Conservation (phyloP, 1,140 invertebrate genomes). For the Araneus ventricosus region DNA sequence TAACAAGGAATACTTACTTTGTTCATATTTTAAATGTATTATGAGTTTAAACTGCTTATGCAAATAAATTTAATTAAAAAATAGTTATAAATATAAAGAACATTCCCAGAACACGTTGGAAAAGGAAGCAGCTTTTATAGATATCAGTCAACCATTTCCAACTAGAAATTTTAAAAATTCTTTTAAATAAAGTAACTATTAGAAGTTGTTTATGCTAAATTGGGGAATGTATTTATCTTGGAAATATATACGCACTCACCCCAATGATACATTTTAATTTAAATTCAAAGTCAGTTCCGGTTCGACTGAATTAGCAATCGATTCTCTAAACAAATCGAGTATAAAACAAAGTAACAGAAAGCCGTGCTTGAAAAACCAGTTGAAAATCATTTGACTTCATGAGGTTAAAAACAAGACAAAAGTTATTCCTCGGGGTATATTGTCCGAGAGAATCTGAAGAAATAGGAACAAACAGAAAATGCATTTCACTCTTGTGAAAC, state of each 20-base stretch:
- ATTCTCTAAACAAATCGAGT: not conserved
- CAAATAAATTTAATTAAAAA: too few relatives aligned
- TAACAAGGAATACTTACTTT: too few relatives aligned
- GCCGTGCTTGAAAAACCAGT: not conserved
- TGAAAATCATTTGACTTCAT: conserved; percentile 49
- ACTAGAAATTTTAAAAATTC: too few relatives aligned
- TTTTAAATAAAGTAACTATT: too few relatives aligned
- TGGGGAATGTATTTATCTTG: not conserved
- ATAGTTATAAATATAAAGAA: too few relatives aligned
- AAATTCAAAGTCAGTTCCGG: not conserved
- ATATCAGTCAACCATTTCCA: too few relatives aligned
- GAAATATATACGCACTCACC: not conserved
- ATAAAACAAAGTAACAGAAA: not conserved
- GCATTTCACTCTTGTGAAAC: conserved; percentile 32
- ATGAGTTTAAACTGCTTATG: too few relatives aligned
- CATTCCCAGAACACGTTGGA: too few relatives aligned
- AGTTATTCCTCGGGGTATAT: conserved; percentile 29
- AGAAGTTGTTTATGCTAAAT: too few relatives aligned
- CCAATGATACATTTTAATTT: not conserved
- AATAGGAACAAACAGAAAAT: conserved; percentile 24
- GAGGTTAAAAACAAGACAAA: conserved; percentile 5
- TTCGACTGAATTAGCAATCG: not conserved
- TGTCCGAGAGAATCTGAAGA: conserved; percentile 36
- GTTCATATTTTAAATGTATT: too few relatives aligned
- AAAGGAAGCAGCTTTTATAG: too few relatives aligned